Percentiles rank a stretch among this genome's conserved stretches.
Evolutionary conservation across 2,113 vertebrate genomes (phyloP).

Genomic region (Ammodytes marinus): DNA sequence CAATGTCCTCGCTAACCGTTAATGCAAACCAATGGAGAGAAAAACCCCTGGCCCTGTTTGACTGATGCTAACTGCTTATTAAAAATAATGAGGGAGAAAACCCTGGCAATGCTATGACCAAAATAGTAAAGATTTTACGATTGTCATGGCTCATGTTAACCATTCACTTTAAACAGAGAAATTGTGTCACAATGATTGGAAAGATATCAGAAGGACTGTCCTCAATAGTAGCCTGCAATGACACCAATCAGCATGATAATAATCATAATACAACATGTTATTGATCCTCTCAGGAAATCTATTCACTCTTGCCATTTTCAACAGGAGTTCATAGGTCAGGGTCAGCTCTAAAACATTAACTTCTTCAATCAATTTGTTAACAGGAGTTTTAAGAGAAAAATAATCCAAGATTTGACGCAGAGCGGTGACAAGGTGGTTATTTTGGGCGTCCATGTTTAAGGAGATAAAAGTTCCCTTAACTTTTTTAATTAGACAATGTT

Average conservation of each 20-base stretch:
- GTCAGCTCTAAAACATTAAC: neutral
- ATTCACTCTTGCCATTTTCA: neutral
- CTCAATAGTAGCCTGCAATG: constrained; percentile 17
- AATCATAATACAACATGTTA: constrained; percentile 32
- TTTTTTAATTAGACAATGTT: neutral
- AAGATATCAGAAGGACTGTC: constrained; percentile 18
- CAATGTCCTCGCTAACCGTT: constrained; percentile 54
- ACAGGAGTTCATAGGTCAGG: constrained; percentile 19
- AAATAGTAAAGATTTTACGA: constrained; percentile 6
- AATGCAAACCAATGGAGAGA: constrained; percentile 58
- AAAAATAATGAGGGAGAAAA: constrained; percentile 44
- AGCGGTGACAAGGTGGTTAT: neutral
- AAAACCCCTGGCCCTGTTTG: neutral
- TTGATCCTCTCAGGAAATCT: constrained; percentile 11
- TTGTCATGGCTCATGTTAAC: constrained; percentile 17
- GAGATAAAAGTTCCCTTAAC: neutral
- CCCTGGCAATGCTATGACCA: constrained; percentile 2
- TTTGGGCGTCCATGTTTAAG: neutral
- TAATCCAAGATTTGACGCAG: neutral
- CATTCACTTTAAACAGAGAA: constrained; percentile 11
- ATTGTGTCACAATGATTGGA: constrained; percentile 14
- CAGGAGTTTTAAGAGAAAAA: neutral
- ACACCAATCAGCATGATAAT: constrained; percentile 40
- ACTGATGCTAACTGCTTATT: constrained; percentile 58
- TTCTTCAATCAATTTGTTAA: neutral